A percentile compares a stretch with the other conserved stretches of the same genome.
Evolutionary conservation across 2,113 vertebrate genomes (phyloP).

Genomic region (Petrocephalus microphthalmus): DNA sequence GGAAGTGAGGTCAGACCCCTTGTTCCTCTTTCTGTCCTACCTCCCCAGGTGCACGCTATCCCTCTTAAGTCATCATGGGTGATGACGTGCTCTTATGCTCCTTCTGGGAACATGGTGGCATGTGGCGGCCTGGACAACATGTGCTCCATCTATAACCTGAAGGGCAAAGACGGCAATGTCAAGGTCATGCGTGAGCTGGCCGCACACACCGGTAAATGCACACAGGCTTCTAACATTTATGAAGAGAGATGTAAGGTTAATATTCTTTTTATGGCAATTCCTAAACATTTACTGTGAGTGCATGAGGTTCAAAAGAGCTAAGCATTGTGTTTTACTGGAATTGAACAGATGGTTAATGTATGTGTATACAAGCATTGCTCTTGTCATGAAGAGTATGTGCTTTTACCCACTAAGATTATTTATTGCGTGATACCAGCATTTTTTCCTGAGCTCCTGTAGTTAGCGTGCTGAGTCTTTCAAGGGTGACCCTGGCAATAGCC

Average conservation of each 20-base stretch:
- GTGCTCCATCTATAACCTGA: conserved; percentile 97
- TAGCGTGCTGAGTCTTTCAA: neutral
- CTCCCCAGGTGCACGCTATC: conserved; percentile 83
- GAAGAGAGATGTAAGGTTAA: neutral
- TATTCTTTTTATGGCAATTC: neutral
- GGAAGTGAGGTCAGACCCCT: neutral
- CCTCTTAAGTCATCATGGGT: conserved; percentile 96
- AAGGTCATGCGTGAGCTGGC: conserved; percentile 93
- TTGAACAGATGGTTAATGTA: neutral
- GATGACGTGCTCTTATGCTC: conserved; percentile 96
- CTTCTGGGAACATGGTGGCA: conserved; percentile 92
- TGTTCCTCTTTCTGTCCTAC: neutral
- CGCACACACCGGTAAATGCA: conserved; percentile 75
- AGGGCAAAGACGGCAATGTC: conserved; percentile 86
- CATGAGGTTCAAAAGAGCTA: neutral
- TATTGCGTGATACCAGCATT: neutral
- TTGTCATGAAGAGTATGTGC: neutral
- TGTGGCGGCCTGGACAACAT: conserved; percentile 97
- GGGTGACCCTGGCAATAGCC: neutral
- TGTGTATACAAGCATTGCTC: neutral
- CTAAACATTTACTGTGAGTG: neutral
- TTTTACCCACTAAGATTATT: neutral
- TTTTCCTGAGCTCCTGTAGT: neutral
- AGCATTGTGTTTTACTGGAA: neutral
- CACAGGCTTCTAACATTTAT: neutral